Conservation (phyloP, 2,797 vertebrate species). For the Gallinago stenura region DNA sequence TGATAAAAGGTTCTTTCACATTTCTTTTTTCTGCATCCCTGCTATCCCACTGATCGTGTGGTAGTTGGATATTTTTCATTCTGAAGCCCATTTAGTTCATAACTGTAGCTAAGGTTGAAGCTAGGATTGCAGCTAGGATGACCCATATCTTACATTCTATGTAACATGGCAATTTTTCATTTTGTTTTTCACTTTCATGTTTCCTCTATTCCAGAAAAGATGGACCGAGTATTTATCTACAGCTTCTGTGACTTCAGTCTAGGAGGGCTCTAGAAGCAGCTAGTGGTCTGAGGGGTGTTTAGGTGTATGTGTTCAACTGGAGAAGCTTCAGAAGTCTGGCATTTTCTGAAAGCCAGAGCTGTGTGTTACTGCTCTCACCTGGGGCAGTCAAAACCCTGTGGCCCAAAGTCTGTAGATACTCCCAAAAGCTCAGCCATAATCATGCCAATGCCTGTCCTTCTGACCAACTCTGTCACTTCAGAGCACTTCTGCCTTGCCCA, state of each 20-base stretch:
- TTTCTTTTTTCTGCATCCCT: slow-evolving; percentile 17
- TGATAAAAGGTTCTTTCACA: slow-evolving; percentile 60
- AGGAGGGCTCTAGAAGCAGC: background rate
- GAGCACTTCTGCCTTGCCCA: background rate
- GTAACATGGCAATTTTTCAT: background rate
- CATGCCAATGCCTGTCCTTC: background rate
- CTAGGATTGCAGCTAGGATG: background rate
- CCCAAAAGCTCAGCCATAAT: background rate
- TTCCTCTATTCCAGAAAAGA: background rate
- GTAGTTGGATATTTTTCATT: slow-evolving; percentile 2
- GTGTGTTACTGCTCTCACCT: background rate
- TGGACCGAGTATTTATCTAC: background rate
- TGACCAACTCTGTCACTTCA: background rate
- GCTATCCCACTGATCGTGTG: background rate
- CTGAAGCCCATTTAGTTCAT: background rate
- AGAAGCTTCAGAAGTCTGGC: background rate
- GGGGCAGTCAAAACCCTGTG: accelerated
- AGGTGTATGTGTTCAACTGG: background rate
- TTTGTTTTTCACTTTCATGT: background rate
- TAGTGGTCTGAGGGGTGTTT: background rate
- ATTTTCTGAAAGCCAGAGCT: background rate
- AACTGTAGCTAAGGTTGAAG: background rate
- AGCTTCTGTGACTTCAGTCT: background rate
- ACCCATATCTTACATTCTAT: background rate
- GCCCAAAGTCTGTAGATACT: background rate